Evolutionary conservation across 2,888 invertebrate genomes (phyloP), one percentile per base, ranked within the genome.

Genomic region (Cheilosia soror): DNA sequence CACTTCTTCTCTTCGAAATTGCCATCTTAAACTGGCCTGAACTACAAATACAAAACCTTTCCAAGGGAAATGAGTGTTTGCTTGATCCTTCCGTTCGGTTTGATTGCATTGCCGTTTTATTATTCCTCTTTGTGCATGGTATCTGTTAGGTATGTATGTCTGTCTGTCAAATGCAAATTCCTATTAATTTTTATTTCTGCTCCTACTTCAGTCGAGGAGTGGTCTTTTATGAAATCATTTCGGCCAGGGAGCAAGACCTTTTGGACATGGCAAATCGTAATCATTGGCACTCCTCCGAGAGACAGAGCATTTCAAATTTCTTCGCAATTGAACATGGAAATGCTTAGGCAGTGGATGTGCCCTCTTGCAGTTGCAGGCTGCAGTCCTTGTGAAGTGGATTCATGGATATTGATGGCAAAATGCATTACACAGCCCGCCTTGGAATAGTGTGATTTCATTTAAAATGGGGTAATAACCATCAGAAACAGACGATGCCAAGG

Each of bases 281-380:
- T 71, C 49, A 71, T 71, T 71, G 71, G 71, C 44, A 69, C 69
- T 69, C 44, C 58, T 13, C 57, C 57, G n/a, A 42, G 31, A 58
- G 42, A 40, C 31, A 57, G 29, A 58, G 58, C 58, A 27, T 71
- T 60, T 58, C 47, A 58, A 49, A 58, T 58, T 71, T 37, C 69
- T 13, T 9, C 55, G 33, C 58, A 69, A 69, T 47, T 47, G 33
- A 69, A 53, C 37, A 4, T 27, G 13, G 53, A 27, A 47, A n/a
- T 47, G 29, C 58, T 53, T 33, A 40, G 44, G 42, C 33, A 33
- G 27, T 25, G 31, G 13, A 25, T 49, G 49, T 44, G 15, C 44
- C 44, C 44, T n/a, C 44, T 44, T 44, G 20, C 20, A 29, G 47
- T 20, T 29, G 37, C 37, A 37, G 29, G n/a, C 6, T 7, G 4